Base-by-base conservation (phyloP, 2,113 vertebrate species). In the Chloropsis cyanopogon region DNA sequence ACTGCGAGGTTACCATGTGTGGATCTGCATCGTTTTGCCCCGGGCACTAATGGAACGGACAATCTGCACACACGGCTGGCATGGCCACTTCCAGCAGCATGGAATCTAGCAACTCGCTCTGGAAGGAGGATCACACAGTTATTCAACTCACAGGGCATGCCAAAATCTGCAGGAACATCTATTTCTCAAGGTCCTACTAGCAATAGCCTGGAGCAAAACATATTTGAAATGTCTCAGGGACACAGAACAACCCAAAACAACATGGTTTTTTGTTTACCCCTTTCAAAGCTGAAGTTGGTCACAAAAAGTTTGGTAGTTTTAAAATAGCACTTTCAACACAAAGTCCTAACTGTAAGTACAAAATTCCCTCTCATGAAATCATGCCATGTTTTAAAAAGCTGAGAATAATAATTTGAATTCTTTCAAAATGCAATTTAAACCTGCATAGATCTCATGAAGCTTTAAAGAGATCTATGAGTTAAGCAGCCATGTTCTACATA, bases 1-100 rank as follows among this genome's bases (percentile, higher is more conserved):
- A n/a, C 88, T 57, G 60, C 0, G 1, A 59, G 54, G 47, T 18
- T 31, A 4, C 42, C 12, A 1, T 1, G 14, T 1, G 49, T 12
- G 70, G 44, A 54, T 71, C 22, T 21, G 18, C 44, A 13, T 1
- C 0, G 15, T 8, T 56, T 47, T 69, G 73, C 70, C 77, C 46
- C 5, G 0, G 63, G 73, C 82, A 10, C n/a, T n/a, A 15, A 39
- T 0, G 17, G 59, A 87, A 81, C 3, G 5, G 66, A 41, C 54
- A 59, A 46, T 8, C 75, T 50, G 63, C 42, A 57, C 41, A 11
- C 4, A 2, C 1, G 1, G 79, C 78, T 70, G 66, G 42, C 5
- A 0, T 1, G 47, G 33, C 46, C 14, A 33, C 79, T 41, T 46
- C 35, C 18, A 73, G 79, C 35, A 56, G 81, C 42, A 33, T 0